Conservation (phyloP, 2,797 vertebrate species). For the Pseudomugil tenellus region DNA sequence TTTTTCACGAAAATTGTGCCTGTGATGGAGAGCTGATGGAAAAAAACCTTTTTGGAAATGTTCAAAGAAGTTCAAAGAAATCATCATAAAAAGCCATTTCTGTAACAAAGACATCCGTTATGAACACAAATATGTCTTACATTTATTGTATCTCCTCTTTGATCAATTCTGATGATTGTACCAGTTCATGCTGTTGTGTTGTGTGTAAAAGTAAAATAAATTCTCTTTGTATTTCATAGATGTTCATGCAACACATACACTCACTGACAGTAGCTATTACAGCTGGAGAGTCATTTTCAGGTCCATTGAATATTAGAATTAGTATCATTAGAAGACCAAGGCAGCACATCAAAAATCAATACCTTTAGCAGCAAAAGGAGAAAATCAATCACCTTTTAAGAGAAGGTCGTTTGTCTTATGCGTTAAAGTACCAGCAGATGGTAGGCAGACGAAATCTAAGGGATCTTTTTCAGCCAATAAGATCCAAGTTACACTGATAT, state of each 20-base stretch:
- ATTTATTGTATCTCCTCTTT: conserved; percentile 9
- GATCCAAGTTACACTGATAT: conserved; percentile 33
- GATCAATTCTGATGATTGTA: conserved; percentile 26
- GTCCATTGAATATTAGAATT: conserved; percentile 76
- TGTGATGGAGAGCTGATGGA: background rate
- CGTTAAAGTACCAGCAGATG: conserved; percentile 55
- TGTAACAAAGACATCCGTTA: background rate
- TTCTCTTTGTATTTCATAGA: conserved; percentile 41
- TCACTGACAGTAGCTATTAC: conserved; percentile 53
- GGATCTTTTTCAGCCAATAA: conserved; percentile 34
- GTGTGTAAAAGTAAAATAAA: conserved; percentile 30
- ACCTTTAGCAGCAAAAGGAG: conserved; percentile 64
- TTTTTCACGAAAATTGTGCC: background rate
- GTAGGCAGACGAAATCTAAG: conserved; percentile 53
- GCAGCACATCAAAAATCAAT: conserved; percentile 72
- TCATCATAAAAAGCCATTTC: background rate
- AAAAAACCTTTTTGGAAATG: background rate
- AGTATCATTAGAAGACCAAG: conserved; percentile 70
- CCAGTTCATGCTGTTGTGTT: conserved; percentile 13
- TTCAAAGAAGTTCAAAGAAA: background rate
- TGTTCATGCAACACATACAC: conserved; percentile 27
- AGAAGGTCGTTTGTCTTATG: conserved; percentile 74
- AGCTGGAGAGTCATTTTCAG: conserved; percentile 69
- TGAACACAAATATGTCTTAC: background rate
- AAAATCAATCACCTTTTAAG: conserved; percentile 77